These are phyloP conservation scores for Sapajus apella DNA, from an alignment of 2,113 vertebrate species.

Conservation along the genomic window DNA sequence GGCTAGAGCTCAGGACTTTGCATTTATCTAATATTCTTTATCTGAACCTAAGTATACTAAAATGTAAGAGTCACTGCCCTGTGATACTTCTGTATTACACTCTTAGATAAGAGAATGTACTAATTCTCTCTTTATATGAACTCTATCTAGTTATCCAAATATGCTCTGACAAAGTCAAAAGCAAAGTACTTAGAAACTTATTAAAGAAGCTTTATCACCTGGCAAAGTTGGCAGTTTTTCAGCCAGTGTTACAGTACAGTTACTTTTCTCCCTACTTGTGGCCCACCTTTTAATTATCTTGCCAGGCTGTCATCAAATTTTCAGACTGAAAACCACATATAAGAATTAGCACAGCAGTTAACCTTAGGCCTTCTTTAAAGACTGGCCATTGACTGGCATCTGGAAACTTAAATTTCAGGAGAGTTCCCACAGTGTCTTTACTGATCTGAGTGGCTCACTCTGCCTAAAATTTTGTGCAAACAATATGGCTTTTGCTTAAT, in stretches of 20 bases:
- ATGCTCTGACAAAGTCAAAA: neutral
- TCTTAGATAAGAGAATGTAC: neutral
- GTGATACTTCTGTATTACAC: neutral
- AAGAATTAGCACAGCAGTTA: neutral
- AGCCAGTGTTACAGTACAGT: neutral
- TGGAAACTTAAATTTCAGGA: neutral
- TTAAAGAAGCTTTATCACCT: neutral
- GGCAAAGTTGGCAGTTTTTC: neutral
- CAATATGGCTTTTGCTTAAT: neutral
- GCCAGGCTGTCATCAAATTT: neutral
- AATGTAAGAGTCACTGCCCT: neutral
- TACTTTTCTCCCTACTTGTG: neutral
- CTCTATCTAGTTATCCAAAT: neutral
- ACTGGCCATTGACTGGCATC: neutral
- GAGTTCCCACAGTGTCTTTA: neutral
- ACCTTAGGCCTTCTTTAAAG: neutral
- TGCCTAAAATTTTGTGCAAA: neutral
- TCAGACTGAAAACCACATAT: neutral
- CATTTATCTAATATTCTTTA: neutral
- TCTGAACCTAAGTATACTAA: neutral
- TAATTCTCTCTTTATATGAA: neutral
- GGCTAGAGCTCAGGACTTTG: neutral
- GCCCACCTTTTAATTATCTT: neutral
- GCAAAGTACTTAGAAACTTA: neutral
- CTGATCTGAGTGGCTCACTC: neutral